Conservation (phyloP, 2,888 invertebrate species). For the Agriopis marginaria region DNA sequence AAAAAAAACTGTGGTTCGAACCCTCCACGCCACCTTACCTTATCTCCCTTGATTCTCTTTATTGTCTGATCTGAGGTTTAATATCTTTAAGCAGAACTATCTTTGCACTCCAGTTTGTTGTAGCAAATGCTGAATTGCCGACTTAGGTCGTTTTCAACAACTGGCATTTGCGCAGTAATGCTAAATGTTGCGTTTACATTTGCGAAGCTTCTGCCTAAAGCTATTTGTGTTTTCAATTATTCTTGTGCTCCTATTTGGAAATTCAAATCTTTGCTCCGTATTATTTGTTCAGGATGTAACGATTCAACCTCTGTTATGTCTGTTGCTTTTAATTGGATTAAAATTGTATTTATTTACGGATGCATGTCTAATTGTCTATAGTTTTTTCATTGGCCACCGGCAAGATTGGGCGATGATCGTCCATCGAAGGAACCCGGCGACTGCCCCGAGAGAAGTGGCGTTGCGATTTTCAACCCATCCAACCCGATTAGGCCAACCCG, state of each 20-base stretch:
- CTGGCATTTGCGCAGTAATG: background rate
- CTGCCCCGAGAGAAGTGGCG: too few species aligned
- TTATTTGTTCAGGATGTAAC: slow-evolving; percentile 13
- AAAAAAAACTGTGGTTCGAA: too few species aligned
- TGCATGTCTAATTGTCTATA: too few species aligned
- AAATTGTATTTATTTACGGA: background rate
- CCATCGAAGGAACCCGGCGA: too few species aligned
- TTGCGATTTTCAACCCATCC: too few species aligned
- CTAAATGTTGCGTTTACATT: slow-evolving; percentile 19
- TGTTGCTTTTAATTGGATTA: background rate
- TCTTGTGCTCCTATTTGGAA: slow-evolving; percentile 16
- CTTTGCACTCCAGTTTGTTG: background rate
- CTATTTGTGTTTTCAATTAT: slow-evolving; percentile 28
- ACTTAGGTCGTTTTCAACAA: background rate
- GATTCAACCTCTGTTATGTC: slow-evolving; percentile 6
- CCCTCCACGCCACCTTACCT: too few species aligned
- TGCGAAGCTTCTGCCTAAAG: slow-evolving; percentile 15
- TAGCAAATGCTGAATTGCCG: background rate
- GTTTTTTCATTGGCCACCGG: too few species aligned
- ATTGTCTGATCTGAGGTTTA: too few species aligned
- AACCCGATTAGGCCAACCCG: too few species aligned
- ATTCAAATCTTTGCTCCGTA: slow-evolving; percentile 2
- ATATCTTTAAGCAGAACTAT: background rate
- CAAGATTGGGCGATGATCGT: too few species aligned
- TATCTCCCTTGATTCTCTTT: too few species aligned